Conservation (phyloP, 1,140 invertebrate species). For the Tetramorium alpestre region DNA sequence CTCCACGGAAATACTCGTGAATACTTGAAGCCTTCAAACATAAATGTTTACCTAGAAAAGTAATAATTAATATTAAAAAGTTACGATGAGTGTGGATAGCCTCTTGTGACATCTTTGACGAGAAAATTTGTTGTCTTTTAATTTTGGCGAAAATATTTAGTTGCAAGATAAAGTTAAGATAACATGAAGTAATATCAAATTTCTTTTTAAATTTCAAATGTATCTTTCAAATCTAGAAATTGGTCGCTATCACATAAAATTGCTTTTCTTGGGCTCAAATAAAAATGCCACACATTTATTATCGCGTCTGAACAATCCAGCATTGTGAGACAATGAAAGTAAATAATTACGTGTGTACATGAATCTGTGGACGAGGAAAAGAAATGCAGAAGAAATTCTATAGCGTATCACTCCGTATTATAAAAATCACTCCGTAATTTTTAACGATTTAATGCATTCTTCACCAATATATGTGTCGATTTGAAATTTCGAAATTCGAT, state of each 20-base stretch:
- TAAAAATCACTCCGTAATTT: not conserved
- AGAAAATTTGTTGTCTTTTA: not conserved
- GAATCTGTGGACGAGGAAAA: not conserved
- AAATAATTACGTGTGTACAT: not conserved
- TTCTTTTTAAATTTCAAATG: not conserved
- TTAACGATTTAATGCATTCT: not conserved
- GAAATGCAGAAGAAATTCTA: not conserved
- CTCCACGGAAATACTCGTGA: not conserved
- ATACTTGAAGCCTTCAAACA: not conserved
- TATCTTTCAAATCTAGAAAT: not conserved
- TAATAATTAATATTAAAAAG: not conserved
- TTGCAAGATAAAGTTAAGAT: not conserved
- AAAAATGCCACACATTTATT: not conserved
- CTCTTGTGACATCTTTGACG: not conserved
- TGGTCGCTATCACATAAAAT: not conserved
- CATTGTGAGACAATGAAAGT: conserved; percentile 10
- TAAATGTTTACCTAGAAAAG: not conserved
- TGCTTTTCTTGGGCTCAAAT: not conserved
- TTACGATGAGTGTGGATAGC: not conserved
- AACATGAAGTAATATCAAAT: not conserved
- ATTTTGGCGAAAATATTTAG: not conserved
- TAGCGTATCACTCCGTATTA: not conserved
- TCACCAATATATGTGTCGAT: not conserved
- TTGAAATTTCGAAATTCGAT: not conserved
- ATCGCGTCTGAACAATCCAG: not conserved